phyloP scores from a whole-genome alignment of 2,888 invertebrate genomes.

The Portevinia maculata region DNA sequence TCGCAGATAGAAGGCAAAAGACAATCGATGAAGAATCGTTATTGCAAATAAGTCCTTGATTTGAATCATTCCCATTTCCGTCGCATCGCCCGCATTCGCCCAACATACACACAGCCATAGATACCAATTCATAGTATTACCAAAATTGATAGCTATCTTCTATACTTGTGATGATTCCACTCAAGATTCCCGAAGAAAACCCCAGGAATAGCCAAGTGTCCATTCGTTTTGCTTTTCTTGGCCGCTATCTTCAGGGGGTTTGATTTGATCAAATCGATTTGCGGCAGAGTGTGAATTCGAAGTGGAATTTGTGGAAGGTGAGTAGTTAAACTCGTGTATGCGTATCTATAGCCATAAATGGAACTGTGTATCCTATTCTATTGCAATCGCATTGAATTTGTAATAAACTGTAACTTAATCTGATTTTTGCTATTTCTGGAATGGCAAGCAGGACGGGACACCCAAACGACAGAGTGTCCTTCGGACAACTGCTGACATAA shows the following conservation, averaged over 20 bases:
- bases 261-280: slow-evolving; percentile 51
- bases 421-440: slow-evolving; percentile 46
- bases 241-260: background rate
- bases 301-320: background rate
- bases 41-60: slow-evolving; percentile 60
- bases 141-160: slow-evolving; percentile 41
- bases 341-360: slow-evolving; percentile 22
- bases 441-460: background rate
- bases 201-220: slow-evolving; percentile 27
- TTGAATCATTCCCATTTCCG: slow-evolving; percentile 49
- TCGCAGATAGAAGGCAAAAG: slow-evolving; percentile 17
- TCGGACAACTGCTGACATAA: slow-evolving; percentile 53
- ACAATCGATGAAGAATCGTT: slow-evolving; percentile 59
- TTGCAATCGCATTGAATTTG: slow-evolving; percentile 56
- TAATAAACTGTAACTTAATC: slow-evolving; percentile 68
- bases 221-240: background rate
- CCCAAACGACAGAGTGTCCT: slow-evolving; percentile 21
- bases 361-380: slow-evolving; percentile 29
- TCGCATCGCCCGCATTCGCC: background rate
- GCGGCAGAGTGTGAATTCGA: slow-evolving; percentile 13
- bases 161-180: slow-evolving; percentile 51
- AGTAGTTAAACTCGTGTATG: background rate
- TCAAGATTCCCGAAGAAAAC: slow-evolving; percentile 43
- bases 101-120: background rate
- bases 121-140: slow-evolving; percentile 1